A percentile compares a stretch with the other conserved stretches of the same genome.
These are phyloP conservation scores for Cylas formicarius DNA, from an alignment of 1,140 invertebrate species.

Conservation along the genomic window DNA sequence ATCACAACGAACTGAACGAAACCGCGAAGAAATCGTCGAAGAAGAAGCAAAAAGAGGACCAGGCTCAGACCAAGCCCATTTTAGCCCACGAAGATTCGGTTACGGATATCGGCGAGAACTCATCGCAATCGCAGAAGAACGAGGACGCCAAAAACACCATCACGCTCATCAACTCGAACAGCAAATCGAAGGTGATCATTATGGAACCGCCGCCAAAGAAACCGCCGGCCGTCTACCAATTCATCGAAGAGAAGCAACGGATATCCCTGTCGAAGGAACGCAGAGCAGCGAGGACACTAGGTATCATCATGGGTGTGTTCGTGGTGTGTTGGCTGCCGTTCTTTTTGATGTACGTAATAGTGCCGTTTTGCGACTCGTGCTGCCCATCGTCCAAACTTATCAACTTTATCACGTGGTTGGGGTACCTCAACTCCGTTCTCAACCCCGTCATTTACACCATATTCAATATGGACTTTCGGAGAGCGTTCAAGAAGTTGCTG, in stretches of 20 bases:
- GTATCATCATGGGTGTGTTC: slow-evolving; percentile 92
- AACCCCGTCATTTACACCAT: slow-evolving; percentile 98
- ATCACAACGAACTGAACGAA: slow-evolving; percentile 54
- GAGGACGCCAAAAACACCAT: slow-evolving; percentile 23
- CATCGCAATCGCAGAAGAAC: slow-evolving; percentile 31
- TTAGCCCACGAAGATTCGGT: slow-evolving; percentile 57
- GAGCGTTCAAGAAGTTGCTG: slow-evolving; percentile 83
- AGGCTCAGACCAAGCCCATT: slow-evolving; percentile 50
- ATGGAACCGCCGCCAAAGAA: slow-evolving; percentile 42
- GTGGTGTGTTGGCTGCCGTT: slow-evolving; percentile 96
- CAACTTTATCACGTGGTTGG: slow-evolving; percentile 93
- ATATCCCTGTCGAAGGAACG: slow-evolving; percentile 89
- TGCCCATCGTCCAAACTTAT: slow-evolving; percentile 72
- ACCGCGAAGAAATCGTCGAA: slow-evolving; percentile 46
- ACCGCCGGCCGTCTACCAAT: slow-evolving; percentile 68
- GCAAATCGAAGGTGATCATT: slow-evolving; percentile 31
- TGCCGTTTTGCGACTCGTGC: slow-evolving; percentile 75
- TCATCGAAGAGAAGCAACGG: slow-evolving; percentile 88
- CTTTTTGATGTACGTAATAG: slow-evolving; percentile 89
- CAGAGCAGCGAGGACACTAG: slow-evolving; percentile 83
- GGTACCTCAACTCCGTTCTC: slow-evolving; percentile 94
- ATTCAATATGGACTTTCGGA: slow-evolving; percentile 93
- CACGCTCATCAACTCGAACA: slow-evolving; percentile 34
- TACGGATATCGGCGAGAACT: slow-evolving; percentile 50
- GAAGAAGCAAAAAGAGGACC: slow-evolving; percentile 44